Percentiles rank a stretch among this genome's conserved stretches.
Conservation (phyloP, 2,113 vertebrate genomes). For the Scolopax mira region DNA sequence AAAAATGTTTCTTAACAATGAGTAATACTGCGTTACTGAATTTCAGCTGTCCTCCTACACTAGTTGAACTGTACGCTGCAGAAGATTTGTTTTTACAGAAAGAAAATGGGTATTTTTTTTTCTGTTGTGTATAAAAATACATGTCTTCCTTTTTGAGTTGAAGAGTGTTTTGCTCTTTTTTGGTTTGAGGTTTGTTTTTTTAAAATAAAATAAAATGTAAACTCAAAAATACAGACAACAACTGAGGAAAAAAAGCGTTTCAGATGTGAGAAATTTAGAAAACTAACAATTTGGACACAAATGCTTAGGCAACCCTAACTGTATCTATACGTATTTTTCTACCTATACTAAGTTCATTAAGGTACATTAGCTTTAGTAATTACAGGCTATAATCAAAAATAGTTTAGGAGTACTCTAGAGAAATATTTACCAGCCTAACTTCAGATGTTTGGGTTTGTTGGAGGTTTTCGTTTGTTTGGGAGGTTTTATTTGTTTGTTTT, state of each 20-base stretch:
- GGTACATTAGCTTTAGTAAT: constrained; percentile 10
- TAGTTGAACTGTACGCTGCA: background rate
- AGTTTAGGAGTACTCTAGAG: background rate
- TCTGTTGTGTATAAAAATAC: background rate
- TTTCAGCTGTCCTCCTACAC: constrained; percentile 41
- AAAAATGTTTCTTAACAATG: background rate
- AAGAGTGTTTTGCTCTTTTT: background rate
- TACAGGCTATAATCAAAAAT: background rate
- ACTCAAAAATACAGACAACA: background rate
- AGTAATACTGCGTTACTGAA: background rate
- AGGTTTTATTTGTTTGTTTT: background rate
- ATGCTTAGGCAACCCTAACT: background rate
- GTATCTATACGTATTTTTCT: background rate
- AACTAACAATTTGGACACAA: background rate
- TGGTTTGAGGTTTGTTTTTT: background rate
- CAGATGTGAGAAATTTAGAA: background rate
- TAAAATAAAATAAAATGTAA: background rate
- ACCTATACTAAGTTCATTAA: background rate
- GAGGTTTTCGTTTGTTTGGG: too few relatives aligned
- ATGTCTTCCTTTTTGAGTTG: background rate
- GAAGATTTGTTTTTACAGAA: background rate
- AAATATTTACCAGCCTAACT: background rate
- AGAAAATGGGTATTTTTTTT: background rate
- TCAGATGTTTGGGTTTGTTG: background rate
- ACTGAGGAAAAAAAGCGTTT: background rate